Base-by-base conservation (phyloP, 2,888 invertebrate species). In the Megastigmus dorsalis region DNA sequence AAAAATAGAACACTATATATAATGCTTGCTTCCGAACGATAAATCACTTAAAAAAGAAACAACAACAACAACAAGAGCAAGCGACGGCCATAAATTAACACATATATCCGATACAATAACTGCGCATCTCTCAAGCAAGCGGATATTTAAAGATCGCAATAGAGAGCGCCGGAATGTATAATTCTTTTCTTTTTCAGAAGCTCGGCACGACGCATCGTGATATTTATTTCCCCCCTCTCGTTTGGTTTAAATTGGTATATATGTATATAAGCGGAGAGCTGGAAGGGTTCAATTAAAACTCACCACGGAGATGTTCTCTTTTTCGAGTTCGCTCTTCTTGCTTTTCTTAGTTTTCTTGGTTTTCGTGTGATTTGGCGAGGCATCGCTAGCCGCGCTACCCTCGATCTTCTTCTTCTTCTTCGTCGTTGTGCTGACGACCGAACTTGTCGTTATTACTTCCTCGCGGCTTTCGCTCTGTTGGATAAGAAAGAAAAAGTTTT, bases 301-400 rank as follows among this genome's bases (percentile, higher is more conserved):
- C 88, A 92, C 92, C 89, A 93, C 92, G 78, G 92, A 92, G 84
- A 92, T 92, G 83, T 92, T 92, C 84, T 92, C 92, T 86, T 92
- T 92, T 82, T 92, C 92, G 75, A 89, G 88, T 78, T 91, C 91
- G 78, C 85, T 88, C 83, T 91, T 92, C 85, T 92, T 91, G 62
- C 90, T 90, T 84, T 92, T 92, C 88, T 92, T 92, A 69, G 90
- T 89, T 84, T 92, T 92, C 86, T 90, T 91, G 85, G 91, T 92
- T 68, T 85, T 85, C 73, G 87, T 86, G 78, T 85, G 87, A 80
- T 84, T 85, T 63, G 87, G 82, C 74, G 85, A 86, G 75, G 84
- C 86, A 86, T 87, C 86, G 84, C 86, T 86, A 72, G 84, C 85
- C 69, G 81, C 78, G 55, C 82, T 82, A 74, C 84, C 84, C 78